phyloP scores from a whole-genome alignment of 2,113 vertebrate species.

The Leucopsar rothschildi region DNA sequence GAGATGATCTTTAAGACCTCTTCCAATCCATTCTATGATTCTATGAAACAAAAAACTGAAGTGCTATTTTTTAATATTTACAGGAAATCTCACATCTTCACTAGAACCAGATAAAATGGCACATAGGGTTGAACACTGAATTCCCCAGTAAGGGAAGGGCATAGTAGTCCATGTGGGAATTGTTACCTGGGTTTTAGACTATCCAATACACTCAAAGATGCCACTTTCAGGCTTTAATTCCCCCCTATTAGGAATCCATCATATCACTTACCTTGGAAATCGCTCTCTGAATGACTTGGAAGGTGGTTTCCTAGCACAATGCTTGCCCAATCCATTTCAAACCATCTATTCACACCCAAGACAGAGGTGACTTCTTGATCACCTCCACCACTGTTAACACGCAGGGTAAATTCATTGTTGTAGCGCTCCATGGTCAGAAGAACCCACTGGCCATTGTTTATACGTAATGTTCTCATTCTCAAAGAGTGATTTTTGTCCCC shows the following conservation, averaged over 20 bases:
- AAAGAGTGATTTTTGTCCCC: constrained; percentile 74
- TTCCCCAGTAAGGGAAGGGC: neutral
- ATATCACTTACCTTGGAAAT: constrained; percentile 80
- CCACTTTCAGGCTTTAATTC: neutral
- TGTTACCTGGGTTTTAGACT: neutral
- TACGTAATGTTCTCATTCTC: constrained; percentile 64
- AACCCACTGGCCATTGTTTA: constrained; percentile 86
- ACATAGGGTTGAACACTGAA: neutral
- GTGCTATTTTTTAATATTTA: neutral
- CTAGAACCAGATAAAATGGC: neutral
- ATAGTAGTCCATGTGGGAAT: neutral
- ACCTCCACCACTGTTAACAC: constrained; percentile 81
- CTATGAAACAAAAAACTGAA: neutral
- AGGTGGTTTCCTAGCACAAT: constrained; percentile 75
- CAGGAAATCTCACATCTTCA: neutral
- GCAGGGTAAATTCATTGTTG: constrained; percentile 81
- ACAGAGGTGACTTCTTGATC: constrained; percentile 73
- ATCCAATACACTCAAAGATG: neutral
- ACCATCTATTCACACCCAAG: constrained; percentile 71
- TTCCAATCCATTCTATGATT: neutral
- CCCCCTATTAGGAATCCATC: neutral
- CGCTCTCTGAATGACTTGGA: constrained; percentile 34
- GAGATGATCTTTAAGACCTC: neutral
- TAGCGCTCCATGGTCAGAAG: constrained; percentile 77
- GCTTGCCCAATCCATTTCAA: constrained; percentile 73